A percentile compares a stretch with the other conserved stretches of the same genome.
phyloP scores from a whole-genome alignment of 30 jellyfish, hydroid and myxozoan species.

The Catostylus mosaicus region DNA sequence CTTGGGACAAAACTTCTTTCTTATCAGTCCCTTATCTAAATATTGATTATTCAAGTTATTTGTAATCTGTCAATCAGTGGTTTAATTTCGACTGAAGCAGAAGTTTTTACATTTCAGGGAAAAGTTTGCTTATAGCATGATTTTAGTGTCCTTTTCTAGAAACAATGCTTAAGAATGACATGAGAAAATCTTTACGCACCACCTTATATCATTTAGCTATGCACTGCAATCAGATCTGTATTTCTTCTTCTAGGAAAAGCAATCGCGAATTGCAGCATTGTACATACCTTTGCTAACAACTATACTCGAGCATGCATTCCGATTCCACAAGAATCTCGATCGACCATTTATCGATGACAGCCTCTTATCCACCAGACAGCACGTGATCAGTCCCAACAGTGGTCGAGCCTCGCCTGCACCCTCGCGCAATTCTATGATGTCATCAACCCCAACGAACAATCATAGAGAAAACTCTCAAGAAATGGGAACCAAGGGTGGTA shows the following conservation, averaged over 20 bases:
- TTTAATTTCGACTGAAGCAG: no score
- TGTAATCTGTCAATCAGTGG: no score
- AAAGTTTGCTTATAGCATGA: no score
- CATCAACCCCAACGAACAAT: conserved; percentile 18
- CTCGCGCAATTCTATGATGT: conserved; percentile 52
- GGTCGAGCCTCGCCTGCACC: conserved; percentile 83
- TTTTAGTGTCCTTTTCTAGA: no score
- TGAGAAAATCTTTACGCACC: no score
- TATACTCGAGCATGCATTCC: conserved; percentile 96
- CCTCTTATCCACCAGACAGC: conserved; percentile 79
- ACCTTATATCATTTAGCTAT: background rate
- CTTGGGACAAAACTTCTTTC: no score
- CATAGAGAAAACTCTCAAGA: conserved; percentile 55
- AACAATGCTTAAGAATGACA: no score
- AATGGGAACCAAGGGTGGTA: conserved; percentile 56
- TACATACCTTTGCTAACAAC: conserved; percentile 92
- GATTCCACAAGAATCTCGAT: conserved; percentile 96
- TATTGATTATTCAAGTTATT: no score
- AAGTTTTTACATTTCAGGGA: no score
- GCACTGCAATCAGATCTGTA: background rate
- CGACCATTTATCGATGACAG: conserved; percentile 94
- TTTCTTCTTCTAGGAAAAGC: conserved; percentile 76
- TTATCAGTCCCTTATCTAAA: no score
- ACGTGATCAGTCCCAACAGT: conserved; percentile 41
- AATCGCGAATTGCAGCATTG: conserved; percentile 88